Conservation (phyloP, 2,797 vertebrate species). For the Argyrosomus regius region DNA sequence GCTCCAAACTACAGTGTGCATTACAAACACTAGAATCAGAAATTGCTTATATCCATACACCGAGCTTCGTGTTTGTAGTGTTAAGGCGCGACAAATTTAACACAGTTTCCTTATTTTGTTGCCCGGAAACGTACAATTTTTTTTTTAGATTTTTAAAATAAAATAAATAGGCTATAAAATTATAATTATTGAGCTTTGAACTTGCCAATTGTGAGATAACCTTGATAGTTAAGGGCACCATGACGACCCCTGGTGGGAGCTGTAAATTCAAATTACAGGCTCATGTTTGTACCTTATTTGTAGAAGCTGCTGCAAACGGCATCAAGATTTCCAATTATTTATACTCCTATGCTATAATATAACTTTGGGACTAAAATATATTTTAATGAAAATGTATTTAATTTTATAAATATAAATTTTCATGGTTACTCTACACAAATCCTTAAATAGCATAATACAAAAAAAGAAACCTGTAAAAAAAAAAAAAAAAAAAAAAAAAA, state of each 20-base stretch:
- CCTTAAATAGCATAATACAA: background rate
- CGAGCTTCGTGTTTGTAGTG: constrained; percentile 35
- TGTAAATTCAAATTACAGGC: constrained; percentile 17
- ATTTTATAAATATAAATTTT: background rate
- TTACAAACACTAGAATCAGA: constrained; percentile 73
- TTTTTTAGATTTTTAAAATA: constrained; percentile 15
- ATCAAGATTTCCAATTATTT: background rate
- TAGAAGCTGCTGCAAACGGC: background rate
- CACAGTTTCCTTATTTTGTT: background rate
- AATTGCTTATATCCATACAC: constrained; percentile 61
- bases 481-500: constrained; percentile 7
- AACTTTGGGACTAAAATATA: background rate
- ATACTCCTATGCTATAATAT: background rate
- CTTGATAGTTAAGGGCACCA: constrained; percentile 61
- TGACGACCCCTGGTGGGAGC: constrained; percentile 81
- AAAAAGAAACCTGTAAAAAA: background rate
- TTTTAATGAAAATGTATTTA: background rate
- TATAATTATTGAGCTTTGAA: constrained; percentile 46
- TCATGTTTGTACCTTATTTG: constrained; percentile 46
- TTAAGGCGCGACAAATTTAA: constrained; percentile 19
- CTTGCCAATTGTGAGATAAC: constrained; percentile 57
- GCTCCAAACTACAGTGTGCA: constrained; percentile 78
- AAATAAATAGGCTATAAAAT: constrained; percentile 14
- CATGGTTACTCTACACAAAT: background rate
- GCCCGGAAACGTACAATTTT: background rate